Base-by-base conservation (phyloP, 2,797 vertebrate species). In the Schizopygopsis pylzovi region DNA sequence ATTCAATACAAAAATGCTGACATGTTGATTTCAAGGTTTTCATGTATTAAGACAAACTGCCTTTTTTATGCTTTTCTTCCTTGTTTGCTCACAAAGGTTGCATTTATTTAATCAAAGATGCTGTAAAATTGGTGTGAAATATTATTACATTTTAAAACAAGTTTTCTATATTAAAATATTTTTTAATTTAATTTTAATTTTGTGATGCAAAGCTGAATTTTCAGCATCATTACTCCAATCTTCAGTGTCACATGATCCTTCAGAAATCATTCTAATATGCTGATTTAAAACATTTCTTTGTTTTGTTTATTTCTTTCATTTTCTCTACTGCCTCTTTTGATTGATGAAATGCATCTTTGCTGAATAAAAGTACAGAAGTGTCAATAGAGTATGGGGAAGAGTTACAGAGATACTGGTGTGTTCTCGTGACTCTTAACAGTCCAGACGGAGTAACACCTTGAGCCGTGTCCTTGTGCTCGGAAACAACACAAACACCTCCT, bases 401-500 rank as follows among this genome's bases (percentile, higher is more conserved):
- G 2, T 20, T 28, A 39, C 15, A 45, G 56, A 79, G 39, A 65
- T 61, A 0, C 12, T 52, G 73, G 39, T 71, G 39, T n/a, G 25
- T 37, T 73, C 33, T 82, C 82, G 52, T 85, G 79, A 65, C 75
- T 88, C 83, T 79, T 85, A 87, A 82, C 73, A 83, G 68, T 83
- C 84, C 86, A 88, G 89, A 88, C 88, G 85, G 85, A 88, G 45
- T 81, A 73, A 87, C 87, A 87, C 84, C 89, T 87, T 49, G 67
- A 87, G 87, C 52, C 81, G 86, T 82, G 87, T 83, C 84, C 80
- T 86, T 75, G 87, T 82, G 87, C 78, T 82, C 77, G 45, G 28
- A 49, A 63, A 80, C 63, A 86, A 86, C 81, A 39, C 72, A 79
- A 49, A 77, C 84, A 54, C 83, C 86, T 80, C 89, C 86, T 79